Conservation (phyloP, 2,888 invertebrate species). For the Sarcophaga rosellei region DNA sequence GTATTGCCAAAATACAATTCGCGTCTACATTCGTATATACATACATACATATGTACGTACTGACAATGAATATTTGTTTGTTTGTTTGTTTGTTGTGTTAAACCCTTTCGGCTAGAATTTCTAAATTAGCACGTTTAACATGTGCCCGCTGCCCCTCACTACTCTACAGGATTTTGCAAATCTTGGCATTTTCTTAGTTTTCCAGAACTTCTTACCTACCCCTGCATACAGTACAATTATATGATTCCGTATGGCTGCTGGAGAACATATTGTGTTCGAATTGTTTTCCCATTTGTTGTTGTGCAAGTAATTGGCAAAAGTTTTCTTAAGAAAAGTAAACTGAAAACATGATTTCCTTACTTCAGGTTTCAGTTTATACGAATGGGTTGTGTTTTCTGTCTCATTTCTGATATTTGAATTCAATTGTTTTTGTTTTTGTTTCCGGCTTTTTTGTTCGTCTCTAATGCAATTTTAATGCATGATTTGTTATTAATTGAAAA, state of each 20-base stretch:
- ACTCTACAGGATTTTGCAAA: constrained; percentile 33
- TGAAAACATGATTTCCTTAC: background rate
- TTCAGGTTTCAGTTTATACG: background rate
- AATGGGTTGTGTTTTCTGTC: background rate
- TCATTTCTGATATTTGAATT: constrained; percentile 12
- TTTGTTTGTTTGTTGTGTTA: constrained; percentile 3
- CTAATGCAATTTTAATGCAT: constrained; percentile 80
- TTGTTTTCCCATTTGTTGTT: constrained; percentile 54
- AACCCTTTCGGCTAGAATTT: constrained; percentile 76
- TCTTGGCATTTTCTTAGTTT: constrained; percentile 58
- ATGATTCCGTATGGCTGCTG: background rate
- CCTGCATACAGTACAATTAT: background rate
- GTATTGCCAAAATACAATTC: constrained; percentile 60
- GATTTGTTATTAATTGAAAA: constrained; percentile 80
- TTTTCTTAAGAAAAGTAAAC: constrained; percentile 19
- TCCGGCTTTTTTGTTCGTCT: constrained; percentile 67
- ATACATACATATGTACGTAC: constrained; percentile 22
- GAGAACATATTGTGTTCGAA: constrained; percentile 64
- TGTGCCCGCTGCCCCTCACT: background rate
- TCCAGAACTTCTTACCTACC: constrained; percentile 29
- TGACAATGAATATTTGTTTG: constrained; percentile 6
- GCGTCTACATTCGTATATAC: constrained; percentile 61
- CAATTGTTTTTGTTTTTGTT: constrained; percentile 20
- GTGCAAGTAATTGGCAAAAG: constrained; percentile 55
- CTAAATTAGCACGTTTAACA: constrained; percentile 74